A percentile compares a stretch with the other conserved stretches of the same genome.
Evolutionary conservation across 2,113 vertebrate species (phyloP).

Genomic region (Piprites chloris): DNA sequence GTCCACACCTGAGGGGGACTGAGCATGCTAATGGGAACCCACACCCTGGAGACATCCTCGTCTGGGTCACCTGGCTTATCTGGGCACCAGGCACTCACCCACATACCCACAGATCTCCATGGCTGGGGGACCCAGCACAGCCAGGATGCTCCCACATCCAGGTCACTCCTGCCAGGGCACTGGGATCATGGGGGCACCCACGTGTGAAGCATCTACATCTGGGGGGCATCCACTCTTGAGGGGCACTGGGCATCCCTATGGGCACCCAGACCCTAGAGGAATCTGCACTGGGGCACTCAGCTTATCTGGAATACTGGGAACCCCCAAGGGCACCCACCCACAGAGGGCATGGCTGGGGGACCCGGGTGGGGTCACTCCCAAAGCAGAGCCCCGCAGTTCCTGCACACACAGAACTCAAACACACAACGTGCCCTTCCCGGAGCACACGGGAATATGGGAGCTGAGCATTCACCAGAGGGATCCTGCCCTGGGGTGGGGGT

Average conservation of each 20-base stretch:
- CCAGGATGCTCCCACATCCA: background rate
- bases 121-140: background rate
- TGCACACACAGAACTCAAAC: background rate
- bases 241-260: background rate
- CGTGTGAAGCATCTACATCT: too few species aligned
- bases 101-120: background rate
- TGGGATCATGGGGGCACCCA: too few species aligned
- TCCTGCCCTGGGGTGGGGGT: background rate
- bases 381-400: background rate
- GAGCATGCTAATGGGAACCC: background rate
- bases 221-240: background rate
- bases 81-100: too few species aligned
- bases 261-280: background rate
- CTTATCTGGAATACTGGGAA: too few species aligned
- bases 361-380: background rate
- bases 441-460: background rate
- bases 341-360: too few species aligned
- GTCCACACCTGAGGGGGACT: background rate
- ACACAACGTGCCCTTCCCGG: rapidly evolving
- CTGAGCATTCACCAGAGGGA: background rate
- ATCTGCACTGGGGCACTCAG: too few species aligned
- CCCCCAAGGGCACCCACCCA: too few species aligned
- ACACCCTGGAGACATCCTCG: too few species aligned
- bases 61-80: too few species aligned
- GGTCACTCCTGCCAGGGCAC: too few species aligned